Percentiles rank a stretch among this genome's conserved stretches.
phyloP scores from a whole-genome alignment of 1,140 invertebrate species.

The Drosophila insularis region DNA sequence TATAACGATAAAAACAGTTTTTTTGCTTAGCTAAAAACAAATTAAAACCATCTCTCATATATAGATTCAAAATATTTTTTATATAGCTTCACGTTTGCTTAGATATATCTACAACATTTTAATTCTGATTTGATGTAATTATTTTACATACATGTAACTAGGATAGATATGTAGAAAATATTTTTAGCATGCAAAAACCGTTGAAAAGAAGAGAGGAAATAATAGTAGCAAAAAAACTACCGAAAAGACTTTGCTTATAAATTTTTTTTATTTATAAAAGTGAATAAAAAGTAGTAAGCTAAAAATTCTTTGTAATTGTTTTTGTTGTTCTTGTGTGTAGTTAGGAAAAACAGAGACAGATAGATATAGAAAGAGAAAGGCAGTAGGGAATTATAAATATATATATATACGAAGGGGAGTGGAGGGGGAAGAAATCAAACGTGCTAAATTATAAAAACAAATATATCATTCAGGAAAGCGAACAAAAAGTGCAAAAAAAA shows the following conservation, averaged over 20 bases:
- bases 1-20: no score
- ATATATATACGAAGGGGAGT: conserved; percentile 17
- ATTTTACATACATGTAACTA: conserved; percentile 1
- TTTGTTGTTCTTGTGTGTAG: conserved; percentile 23
- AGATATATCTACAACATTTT: no score
- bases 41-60: no score
- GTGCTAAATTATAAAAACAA: conserved; percentile 37
- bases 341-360: conserved; percentile 23
- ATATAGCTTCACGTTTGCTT: no score
- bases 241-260: not conserved
- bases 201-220: not conserved
- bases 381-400: conserved; percentile 16
- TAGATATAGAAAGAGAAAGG: conserved; percentile 13
- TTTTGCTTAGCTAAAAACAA: no score
- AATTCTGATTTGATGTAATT: not conserved
- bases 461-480: conserved; percentile 24
- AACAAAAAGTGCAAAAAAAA: conserved; percentile 35
- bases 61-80: no score
- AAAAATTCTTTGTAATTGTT: not conserved
- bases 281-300: not conserved
- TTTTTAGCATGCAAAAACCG: not conserved
- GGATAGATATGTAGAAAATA: not conserved
- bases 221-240: not conserved
- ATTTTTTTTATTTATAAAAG: not conserved
- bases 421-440: conserved; percentile 16